Base-by-base conservation (phyloP, 1,140 invertebrate species). In the Aphaenogaster floridana region DNA sequence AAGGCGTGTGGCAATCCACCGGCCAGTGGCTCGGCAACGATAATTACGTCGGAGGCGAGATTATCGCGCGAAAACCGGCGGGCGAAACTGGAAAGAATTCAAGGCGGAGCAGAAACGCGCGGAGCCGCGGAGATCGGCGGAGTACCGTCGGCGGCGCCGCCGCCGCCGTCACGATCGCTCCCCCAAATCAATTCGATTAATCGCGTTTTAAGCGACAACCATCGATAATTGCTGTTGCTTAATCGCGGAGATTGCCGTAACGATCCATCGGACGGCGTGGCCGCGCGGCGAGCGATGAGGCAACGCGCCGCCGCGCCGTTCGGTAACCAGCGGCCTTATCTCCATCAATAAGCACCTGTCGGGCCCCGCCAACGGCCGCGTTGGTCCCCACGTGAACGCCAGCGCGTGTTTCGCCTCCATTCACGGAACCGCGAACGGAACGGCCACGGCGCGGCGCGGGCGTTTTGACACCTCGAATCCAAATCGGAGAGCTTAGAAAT, bases 221-320 rank as follows among this genome's bases (percentile, higher is more conserved):
- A 89, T 90, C 89, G 74, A 90, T 94, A 93, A 93, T 94, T 94
- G 92, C 80, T 89, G 76, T 93, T 93, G 89, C 92, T 88, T 90
- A 94, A 93, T 92, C 85, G 80, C 86, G 81, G 54, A 69, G 66
- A 78, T 83, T 48, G 52, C 52, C 28, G 66, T 34, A 71, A 81
- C 52, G 42, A 72, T 83, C 50, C 52, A 39, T 45, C 66, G 28
- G n/a, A 1, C 28, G 57, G 13, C 21, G 69, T 13, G 13, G 76
- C 52, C 61, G 61, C 11, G 48, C 28, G 28, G 28, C 28, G 66
- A 21, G 34, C 28, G 69, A 80, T 77, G 63, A 83, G 13, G 78
- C 69, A 91, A 89, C 85, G 87, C 87, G 86, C n/a, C 66, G 36
- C 78, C 87, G 57, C 66, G 36, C 78, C 87, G 57, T 86, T 90